Percentiles rank a stretch among this genome's conserved stretches.
Evolutionary conservation across 2,113 vertebrate genomes (phyloP).

Genomic region (Brevimyrus niger): DNA sequence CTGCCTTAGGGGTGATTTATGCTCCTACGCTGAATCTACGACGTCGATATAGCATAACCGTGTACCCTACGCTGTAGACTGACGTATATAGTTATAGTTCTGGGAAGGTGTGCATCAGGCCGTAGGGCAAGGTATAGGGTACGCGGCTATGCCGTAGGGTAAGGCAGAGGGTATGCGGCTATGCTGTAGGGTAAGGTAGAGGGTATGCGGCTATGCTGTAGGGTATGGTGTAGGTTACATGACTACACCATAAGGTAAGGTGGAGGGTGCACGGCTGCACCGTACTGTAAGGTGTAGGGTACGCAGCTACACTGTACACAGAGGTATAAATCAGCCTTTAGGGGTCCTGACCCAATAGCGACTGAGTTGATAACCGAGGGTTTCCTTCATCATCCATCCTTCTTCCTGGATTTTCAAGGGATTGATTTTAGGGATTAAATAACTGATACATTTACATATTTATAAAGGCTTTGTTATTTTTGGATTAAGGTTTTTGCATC

Average conservation of each 20-base stretch:
- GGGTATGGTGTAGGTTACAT: too few species aligned
- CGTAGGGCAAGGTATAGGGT: too few species aligned
- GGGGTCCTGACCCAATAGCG: background rate
- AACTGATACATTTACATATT: background rate
- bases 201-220: too few species aligned
- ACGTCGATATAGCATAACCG: too few species aligned
- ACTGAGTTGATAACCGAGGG: background rate
- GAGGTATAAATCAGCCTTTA: background rate
- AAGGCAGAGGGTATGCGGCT: background rate
- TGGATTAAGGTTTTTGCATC: background rate
- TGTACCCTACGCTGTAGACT: background rate
- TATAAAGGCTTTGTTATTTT: background rate
- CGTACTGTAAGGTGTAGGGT: too few species aligned
- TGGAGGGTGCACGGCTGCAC: too few species aligned
- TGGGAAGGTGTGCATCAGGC: background rate
- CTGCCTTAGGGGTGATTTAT: background rate
- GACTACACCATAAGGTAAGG: too few species aligned
- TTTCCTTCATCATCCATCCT: background rate
- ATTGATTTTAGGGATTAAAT: background rate
- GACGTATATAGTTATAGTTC: background rate
- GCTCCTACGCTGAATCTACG: background rate
- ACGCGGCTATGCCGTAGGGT: background rate
- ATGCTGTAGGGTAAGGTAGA: background rate
- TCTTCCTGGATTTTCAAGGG: background rate
- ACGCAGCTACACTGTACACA: background rate